These are phyloP conservation scores for Euthynnus affinis DNA, from an alignment of 2,797 vertebrate genomes.

Conservation along the genomic window DNA sequence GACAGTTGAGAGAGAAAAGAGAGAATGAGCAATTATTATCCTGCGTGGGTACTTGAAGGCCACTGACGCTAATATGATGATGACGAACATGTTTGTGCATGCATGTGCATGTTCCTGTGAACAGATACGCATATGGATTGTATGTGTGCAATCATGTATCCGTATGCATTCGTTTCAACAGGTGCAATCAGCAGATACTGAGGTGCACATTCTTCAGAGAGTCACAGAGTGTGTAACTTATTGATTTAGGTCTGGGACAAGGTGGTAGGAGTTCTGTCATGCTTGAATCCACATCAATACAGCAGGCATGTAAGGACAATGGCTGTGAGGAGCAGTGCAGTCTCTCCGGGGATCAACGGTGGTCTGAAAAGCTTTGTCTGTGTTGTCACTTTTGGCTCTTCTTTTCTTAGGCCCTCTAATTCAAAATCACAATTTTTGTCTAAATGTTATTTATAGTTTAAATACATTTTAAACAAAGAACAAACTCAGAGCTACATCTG, in stretches of 20 bases:
- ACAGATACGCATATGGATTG: conserved; percentile 1
- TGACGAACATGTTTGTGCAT: background rate
- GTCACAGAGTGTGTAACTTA: conserved; percentile 7
- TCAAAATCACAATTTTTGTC: conserved; percentile 7
- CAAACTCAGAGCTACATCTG: background rate
- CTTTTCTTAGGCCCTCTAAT: background rate
- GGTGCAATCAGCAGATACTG: background rate
- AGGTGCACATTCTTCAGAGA: background rate
- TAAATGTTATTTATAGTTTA: background rate
- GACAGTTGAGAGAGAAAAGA: conserved; percentile 23
- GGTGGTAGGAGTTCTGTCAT: conserved; percentile 24
- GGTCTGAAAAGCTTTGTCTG: conserved; percentile 20
- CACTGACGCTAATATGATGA: conserved; percentile 30
- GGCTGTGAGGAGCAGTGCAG: conserved; percentile 2
- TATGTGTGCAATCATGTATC: background rate
- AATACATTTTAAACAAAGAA: background rate
- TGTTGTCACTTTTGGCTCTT: conserved; percentile 1
- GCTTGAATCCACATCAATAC: conserved; percentile 28
- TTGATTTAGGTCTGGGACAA: conserved; percentile 37
- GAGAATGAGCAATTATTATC: conserved; percentile 39
- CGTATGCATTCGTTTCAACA: background rate
- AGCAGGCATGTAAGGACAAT: conserved; percentile 25
- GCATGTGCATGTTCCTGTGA: background rate
- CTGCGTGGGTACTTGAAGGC: conserved; percentile 14
- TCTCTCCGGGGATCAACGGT: conserved; percentile 33